These are phyloP conservation scores for Microcaecilia unicolor DNA, from an alignment of 2,797 vertebrate species.

Conservation along the genomic window DNA sequence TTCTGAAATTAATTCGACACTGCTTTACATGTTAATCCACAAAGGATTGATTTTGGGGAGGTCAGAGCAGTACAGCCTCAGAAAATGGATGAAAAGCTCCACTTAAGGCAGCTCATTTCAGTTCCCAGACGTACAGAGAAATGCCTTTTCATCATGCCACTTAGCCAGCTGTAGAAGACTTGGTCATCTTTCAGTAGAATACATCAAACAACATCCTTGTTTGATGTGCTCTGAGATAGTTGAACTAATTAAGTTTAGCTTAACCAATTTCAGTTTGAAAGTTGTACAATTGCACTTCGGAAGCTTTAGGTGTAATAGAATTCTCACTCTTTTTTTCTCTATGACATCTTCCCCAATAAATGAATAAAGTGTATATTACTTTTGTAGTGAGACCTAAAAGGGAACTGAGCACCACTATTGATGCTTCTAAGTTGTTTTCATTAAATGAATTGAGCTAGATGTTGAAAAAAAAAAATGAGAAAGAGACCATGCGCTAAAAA, in stretches of 20 bases:
- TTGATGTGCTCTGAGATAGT: conserved; percentile 49
- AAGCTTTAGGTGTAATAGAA: conserved; percentile 35
- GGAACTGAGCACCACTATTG: too few relatives aligned
- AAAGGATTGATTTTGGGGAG: conserved; percentile 64
- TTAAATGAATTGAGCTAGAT: too few relatives aligned
- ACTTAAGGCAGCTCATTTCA: conserved; percentile 59
- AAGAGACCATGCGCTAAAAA: too few relatives aligned
- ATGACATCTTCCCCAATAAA: conserved; percentile 20
- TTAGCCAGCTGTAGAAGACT: conserved; percentile 46
- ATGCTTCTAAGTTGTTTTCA: too few relatives aligned
- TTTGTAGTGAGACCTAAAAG: too few relatives aligned
- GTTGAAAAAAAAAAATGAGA: too few relatives aligned
- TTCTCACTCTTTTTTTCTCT: conserved; percentile 25
- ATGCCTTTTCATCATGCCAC: conserved; percentile 55
- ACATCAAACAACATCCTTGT: conserved; percentile 42
- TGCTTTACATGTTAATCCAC: conserved; percentile 77
- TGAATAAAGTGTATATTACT: too few relatives aligned
- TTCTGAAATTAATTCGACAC: conserved; percentile 75
- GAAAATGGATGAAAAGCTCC: conserved; percentile 61
- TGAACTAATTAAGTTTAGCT: conserved; percentile 54
- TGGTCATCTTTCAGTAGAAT: conserved; percentile 31
- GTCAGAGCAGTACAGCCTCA: conserved; percentile 59
- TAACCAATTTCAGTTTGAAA: conserved; percentile 50
- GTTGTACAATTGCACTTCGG: conserved; percentile 41
- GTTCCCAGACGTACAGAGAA: conserved; percentile 55